Base-by-base conservation (phyloP, 2,797 vertebrate species). In the Pelochelys cantorii region DNA sequence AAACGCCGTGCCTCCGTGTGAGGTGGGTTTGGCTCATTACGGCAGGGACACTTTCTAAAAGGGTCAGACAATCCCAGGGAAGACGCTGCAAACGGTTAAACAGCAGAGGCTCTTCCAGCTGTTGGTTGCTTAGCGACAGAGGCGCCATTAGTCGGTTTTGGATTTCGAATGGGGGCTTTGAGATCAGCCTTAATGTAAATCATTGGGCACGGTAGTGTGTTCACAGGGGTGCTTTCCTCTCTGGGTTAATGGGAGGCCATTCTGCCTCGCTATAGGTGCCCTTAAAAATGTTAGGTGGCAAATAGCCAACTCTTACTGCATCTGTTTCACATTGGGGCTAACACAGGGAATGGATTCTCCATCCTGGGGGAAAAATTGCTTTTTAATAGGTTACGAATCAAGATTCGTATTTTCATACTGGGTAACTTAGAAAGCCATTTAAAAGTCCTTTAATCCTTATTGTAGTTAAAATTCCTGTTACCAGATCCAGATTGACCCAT, bases 391-490 rank as follows among this genome's bases (percentile, higher is more conserved):
- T 54, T 22, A 85, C 17, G 3, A 85, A 82, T 37, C 53, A 56
- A 82, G 80, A 86, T 22, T 62, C 57, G 68, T 74, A 3, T 84
- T 84, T 91, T 93, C 42, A 57, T 87, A 59, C 68, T 10, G 60
- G 87, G 75, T 54, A 68, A 55, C 77, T 85, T 75, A 42, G 81
- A 57, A 37, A 90, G 56, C 79, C 68, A 6, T 57, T 71, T 83
- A 57, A 83, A 79, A 83, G 34, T 18, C 31, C 37, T 54, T 81
- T 59, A 20, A 68, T 42, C 90, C 17, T 20, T 68, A 11, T 68
- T 34, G 31, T 20, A 11, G 65, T 3, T 82, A 80, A 78, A 93
- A 87, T 27, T 83, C n/a, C 68, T 27, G n/a, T 60, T 84, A 15
- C 81, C 18, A 56, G 85, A 91, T 80, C 27, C 0, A 80, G 15